A percentile compares a stretch with the other conserved stretches of the same genome.
Evolutionary conservation across 2,113 vertebrate genomes (phyloP).

Genomic region (Pipa parva): DNA sequence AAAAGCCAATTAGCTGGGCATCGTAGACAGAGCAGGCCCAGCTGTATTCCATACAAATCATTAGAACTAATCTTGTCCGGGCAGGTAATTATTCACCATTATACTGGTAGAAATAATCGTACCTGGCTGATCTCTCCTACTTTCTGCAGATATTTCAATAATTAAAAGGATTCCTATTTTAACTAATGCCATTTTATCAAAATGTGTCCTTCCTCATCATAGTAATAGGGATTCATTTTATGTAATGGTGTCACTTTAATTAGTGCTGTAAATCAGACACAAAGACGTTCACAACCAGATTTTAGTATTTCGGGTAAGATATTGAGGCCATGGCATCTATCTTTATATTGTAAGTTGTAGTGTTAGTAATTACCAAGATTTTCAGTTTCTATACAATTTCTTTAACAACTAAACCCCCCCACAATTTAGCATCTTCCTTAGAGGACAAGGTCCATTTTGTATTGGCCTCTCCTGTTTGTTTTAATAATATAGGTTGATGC

Average conservation of each 20-base stretch:
- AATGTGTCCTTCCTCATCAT: slow-evolving; percentile 1
- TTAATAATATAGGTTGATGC: too few species aligned
- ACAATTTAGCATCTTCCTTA: too few species aligned
- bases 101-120: slow-evolving; percentile 12
- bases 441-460: too few species aligned
- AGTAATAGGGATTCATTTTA: slow-evolving; percentile 4
- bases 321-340: too few species aligned
- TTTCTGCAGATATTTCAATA: slow-evolving; percentile 28
- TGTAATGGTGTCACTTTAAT: neutral
- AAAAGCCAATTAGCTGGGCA: slow-evolving; percentile 52
- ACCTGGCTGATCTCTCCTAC: slow-evolving; percentile 14
- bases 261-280: neutral
- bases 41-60: slow-evolving; percentile 45
- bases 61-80: slow-evolving; percentile 29
- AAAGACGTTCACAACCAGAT: neutral
- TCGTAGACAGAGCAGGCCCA: slow-evolving; percentile 35
- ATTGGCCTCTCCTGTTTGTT: too few species aligned
- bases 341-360: too few species aligned
- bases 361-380: too few species aligned
- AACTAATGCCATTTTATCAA: neutral
- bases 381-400: too few species aligned
- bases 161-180: slow-evolving; percentile 17
- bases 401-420: too few species aligned
- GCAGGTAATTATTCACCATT: slow-evolving; percentile 33
- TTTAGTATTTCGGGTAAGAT: neutral